Percentiles rank a stretch among this genome's conserved stretches.
phyloP scores from a whole-genome alignment of 2,113 vertebrate species.

The Tragelaphus imberbis region DNA sequence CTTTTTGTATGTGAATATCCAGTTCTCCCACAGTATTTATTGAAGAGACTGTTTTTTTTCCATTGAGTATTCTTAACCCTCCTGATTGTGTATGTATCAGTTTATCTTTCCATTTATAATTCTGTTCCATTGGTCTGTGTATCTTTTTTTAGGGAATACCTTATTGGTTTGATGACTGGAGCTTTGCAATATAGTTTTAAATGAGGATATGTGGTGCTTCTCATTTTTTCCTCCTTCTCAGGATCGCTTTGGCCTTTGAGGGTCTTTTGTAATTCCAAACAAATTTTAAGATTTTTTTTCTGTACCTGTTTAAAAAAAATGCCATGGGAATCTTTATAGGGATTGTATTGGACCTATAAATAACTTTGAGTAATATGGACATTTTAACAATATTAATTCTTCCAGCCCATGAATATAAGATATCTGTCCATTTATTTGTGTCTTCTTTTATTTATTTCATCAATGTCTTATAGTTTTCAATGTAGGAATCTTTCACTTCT shows the following conservation, averaged over 20 bases:
- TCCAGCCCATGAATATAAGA: neutral
- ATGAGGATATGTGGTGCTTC: neutral
- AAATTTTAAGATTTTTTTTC: neutral
- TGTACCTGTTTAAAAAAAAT: neutral
- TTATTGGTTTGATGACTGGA: neutral
- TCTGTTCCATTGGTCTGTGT: neutral
- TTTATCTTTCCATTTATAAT: neutral
- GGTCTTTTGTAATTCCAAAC: neutral
- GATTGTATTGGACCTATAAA: neutral
- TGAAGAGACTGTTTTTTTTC: neutral
- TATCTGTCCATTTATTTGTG: neutral
- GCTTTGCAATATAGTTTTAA: neutral
- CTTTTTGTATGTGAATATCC: neutral
- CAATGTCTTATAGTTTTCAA: neutral
- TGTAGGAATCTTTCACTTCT: neutral
- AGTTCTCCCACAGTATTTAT: neutral
- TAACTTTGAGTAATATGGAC: neutral
- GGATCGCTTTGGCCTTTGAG: neutral
- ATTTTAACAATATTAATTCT: neutral
- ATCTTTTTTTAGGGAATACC: neutral
- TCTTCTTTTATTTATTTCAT: neutral
- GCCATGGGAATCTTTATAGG: neutral
- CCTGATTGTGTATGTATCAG: neutral
- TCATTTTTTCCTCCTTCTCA: neutral
- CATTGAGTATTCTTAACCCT: neutral